Evolutionary conservation across 2,797 vertebrate species (phyloP).

Genomic region (Corythornis leucogaster): DNA sequence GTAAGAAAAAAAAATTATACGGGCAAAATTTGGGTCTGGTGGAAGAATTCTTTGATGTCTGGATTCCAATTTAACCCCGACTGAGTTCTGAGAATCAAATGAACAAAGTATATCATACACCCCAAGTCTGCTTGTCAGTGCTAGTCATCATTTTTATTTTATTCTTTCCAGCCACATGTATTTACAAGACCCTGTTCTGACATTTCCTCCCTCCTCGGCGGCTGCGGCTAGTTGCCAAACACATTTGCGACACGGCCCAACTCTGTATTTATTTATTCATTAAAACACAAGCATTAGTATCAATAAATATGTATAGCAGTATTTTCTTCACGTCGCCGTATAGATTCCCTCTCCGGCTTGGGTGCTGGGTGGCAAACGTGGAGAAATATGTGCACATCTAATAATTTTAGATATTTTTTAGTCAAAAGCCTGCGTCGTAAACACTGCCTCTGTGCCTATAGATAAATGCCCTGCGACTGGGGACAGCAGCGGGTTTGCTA

Average conservation of each 20-base stretch:
- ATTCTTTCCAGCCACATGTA: slow-evolving; percentile 88
- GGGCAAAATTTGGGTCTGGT: slow-evolving; percentile 85
- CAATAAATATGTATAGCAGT: slow-evolving; percentile 71
- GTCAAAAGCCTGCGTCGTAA: neutral
- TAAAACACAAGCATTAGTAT: slow-evolving; percentile 60
- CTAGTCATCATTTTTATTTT: slow-evolving; percentile 86
- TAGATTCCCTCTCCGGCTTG: neutral
- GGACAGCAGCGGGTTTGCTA: neutral
- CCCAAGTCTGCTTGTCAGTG: slow-evolving; percentile 90
- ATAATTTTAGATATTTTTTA: neutral
- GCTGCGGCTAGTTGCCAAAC: slow-evolving; percentile 69
- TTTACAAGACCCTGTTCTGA: slow-evolving; percentile 88
- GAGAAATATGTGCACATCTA: neutral
- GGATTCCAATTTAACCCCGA: slow-evolving; percentile 99
- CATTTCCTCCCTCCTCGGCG: slow-evolving; percentile 81
- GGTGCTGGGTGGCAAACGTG: neutral
- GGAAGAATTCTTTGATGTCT: slow-evolving; percentile 98
- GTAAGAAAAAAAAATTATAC: slow-evolving; percentile 81
- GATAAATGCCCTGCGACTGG: neutral
- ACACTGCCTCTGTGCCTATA: neutral
- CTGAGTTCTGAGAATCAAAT: slow-evolving; percentile 99
- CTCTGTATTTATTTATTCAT: slow-evolving; percentile 74
- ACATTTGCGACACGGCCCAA: slow-evolving; percentile 63
- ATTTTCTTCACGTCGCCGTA: slow-evolving; percentile 31
- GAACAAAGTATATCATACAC: slow-evolving; percentile 94